These are phyloP conservation scores for Mesochorus sp. DNA, from an alignment of 2,888 invertebrate species.

Conservation along the genomic window DNA sequence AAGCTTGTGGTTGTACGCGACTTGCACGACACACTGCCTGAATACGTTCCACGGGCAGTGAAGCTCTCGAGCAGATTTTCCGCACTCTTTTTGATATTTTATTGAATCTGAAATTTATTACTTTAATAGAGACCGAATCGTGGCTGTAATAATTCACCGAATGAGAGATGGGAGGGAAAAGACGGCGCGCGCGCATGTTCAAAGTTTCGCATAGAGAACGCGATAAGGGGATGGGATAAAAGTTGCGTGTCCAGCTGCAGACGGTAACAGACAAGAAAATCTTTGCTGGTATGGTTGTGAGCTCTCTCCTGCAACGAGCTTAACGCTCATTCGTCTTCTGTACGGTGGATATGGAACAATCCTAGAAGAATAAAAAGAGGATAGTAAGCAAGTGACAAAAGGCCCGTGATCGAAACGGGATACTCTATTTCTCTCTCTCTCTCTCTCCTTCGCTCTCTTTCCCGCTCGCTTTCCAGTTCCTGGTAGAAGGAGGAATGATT, in stretches of 20 bases:
- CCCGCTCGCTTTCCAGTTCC: background rate
- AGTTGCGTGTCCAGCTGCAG: conserved; percentile 54
- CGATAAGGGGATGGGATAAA: conserved; percentile 1
- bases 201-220: background rate
- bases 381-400: conserved; percentile 44
- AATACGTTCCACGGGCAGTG: background rate
- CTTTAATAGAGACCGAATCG: conserved; percentile 79
- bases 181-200: too few species aligned
- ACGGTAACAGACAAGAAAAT: conserved; percentile 15
- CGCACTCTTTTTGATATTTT: conserved; percentile 63
- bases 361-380: conserved; percentile 16
- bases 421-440: conserved; percentile 6
- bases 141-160: conserved; percentile 77
- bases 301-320: background rate
- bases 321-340: conserved; percentile 53
- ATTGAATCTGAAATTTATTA: conserved; percentile 81
- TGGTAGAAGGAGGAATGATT: conserved; percentile 57
- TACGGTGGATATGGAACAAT: conserved; percentile 6
- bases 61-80: background rate
- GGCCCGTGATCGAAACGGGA: conserved; percentile 34
- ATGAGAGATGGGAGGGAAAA: conserved; percentile 56
- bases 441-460: conserved; percentile 27
- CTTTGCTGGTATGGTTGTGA: conserved; percentile 2
- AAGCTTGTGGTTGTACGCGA: too few species aligned
- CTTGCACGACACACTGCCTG: background rate